Conservation (phyloP, 2,113 vertebrate genomes). For the Leptosomus discolor region DNA sequence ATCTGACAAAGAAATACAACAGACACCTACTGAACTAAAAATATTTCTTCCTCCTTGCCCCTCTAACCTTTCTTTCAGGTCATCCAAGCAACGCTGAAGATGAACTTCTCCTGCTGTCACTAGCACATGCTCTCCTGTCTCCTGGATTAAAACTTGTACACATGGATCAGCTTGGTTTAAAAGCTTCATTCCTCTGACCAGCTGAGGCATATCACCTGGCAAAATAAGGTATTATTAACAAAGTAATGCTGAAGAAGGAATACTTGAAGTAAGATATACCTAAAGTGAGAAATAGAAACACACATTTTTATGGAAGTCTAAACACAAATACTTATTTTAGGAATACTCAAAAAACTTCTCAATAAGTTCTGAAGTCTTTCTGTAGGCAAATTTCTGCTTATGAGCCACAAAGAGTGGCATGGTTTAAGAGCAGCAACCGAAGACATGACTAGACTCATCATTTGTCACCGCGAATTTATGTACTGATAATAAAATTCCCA, state of each 20-base stretch:
- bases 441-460: not conserved
- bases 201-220: slow-evolving; percentile 92
- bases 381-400: not conserved
- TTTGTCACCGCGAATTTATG: not conserved
- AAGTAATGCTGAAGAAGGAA: not conserved
- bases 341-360: not conserved
- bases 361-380: not conserved
- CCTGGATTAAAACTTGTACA: slow-evolving; percentile 93
- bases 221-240: slow-evolving; percentile 10
- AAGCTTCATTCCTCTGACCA: slow-evolving; percentile 92
- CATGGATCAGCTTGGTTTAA: slow-evolving; percentile 97
- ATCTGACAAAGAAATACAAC: not conserved
- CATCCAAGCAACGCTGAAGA: slow-evolving; percentile 95
- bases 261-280: not conserved
- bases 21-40: not conserved
- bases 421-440: not conserved
- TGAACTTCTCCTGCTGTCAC: slow-evolving; percentile 96
- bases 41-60: not conserved
- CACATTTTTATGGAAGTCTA: not conserved
- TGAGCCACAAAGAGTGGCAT: not conserved
- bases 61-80: slow-evolving; percentile 87
- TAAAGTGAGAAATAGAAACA: not conserved
- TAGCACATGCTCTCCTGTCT: slow-evolving; percentile 94
- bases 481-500: not conserved
- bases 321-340: not conserved